Base-by-base conservation (phyloP, 2,888 invertebrate genomes). In the Epiperipatus broadwayi region DNA sequence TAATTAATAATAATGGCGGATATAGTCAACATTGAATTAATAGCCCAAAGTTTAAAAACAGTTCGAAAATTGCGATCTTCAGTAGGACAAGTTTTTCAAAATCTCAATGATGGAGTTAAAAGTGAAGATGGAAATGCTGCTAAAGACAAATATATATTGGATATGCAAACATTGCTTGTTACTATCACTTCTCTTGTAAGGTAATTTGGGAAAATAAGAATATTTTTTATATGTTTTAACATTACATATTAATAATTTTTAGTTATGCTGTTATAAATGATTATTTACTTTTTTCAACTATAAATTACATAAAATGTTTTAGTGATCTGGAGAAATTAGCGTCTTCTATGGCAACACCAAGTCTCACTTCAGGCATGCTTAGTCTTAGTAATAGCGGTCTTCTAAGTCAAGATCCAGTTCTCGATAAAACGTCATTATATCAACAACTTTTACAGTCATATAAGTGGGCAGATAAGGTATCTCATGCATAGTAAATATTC, bases 401-500 rank as follows among this genome's bases (percentile, higher is more conserved):
- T 53, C 65, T 91, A 22, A 80, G 78, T 44, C 83, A 89, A 58
- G 91, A 93, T 62, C 83, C 84, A 0, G 78, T 81, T 0, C 76
- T 77, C 54, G 89, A 91, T 50, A 71, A 84, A 30, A 81, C 85
- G 54, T 77, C 80, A 4, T 60, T 87, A 8, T 89, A 89, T 56
- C 72, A 78, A 1, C 81, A 83, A 48, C 60, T 87, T 21, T 78
- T 85, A 0, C 79, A 80, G 54, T 78, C 80, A 53, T 84, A 85
- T 55, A 84, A 83, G 59, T 87, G 85, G 85, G 80, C 79, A 3
- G 85, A 87, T 53, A 85, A 85, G 62, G 74, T 78, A 50, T 2
- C n/a, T n/a, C n/a, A n/a, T n/a, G n/a, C n/a, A n/a, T n/a, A 31
- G n/a, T n/a, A n/a, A n/a, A n/a, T n/a, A n/a, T n/a, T n/a, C n/a